These are phyloP conservation scores for Physeter macrocephalus DNA, from an alignment of 2,113 vertebrate genomes.

Conservation along the genomic window DNA sequence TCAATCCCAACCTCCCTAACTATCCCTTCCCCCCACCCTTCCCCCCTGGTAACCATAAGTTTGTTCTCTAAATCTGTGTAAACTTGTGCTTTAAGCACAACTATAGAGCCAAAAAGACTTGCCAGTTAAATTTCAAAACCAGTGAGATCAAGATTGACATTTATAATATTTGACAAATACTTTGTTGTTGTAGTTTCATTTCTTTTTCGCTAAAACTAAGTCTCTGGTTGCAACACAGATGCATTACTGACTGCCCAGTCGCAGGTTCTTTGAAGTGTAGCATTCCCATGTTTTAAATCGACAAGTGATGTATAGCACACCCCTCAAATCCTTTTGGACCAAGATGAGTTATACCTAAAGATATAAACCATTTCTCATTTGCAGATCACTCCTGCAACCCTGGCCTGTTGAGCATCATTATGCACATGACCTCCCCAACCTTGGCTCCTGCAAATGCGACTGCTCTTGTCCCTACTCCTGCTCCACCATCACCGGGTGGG, in stretches of 20 bases:
- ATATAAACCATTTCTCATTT: not conserved
- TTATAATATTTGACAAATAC: not conserved
- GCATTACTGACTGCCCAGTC: not conserved
- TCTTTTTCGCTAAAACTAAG: not conserved
- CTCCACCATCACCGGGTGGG: slow-evolving; percentile 68
- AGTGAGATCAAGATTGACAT: not conserved
- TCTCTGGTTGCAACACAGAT: not conserved
- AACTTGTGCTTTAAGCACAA: not conserved
- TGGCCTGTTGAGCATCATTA: slow-evolving; percentile 88
- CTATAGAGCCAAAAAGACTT: not conserved
- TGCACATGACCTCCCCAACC: slow-evolving; percentile 81
- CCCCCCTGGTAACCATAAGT: not conserved
- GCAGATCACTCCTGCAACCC: slow-evolving; percentile 92
- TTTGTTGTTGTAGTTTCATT: not conserved
- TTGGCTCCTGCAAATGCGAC: slow-evolving; percentile 80
- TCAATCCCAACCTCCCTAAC: not conserved
- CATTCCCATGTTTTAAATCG: not conserved
- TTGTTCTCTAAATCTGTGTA: not conserved
- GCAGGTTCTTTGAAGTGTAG: not conserved
- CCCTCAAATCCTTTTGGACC: not conserved
- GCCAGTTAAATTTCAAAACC: not conserved
- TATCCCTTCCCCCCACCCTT: not conserved
- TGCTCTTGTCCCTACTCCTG: slow-evolving; percentile 70
- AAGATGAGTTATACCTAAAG: not conserved
- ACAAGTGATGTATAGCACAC: not conserved